A percentile compares a stretch with the other conserved stretches of the same genome.
Conservation (phyloP, 2,113 vertebrate species). For the human region DNA sequence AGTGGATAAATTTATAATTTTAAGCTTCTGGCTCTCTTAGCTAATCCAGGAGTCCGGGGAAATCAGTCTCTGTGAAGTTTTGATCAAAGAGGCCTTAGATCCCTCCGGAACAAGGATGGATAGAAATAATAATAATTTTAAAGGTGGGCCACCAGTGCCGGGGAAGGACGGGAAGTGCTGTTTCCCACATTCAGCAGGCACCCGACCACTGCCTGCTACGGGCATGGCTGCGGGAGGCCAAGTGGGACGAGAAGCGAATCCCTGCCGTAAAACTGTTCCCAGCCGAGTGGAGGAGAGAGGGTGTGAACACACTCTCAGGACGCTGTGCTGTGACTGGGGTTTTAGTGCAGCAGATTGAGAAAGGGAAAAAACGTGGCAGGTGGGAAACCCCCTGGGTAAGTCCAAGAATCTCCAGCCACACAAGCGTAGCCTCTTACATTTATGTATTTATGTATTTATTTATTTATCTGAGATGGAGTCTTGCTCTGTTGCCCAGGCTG, state of each 20-base stretch:
- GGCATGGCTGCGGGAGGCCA: accelerated
- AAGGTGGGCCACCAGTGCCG: background rate
- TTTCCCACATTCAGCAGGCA: no score
- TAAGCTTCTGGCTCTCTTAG: slow-evolving; percentile 1
- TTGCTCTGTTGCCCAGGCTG: no score
- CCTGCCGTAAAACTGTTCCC: accelerated
- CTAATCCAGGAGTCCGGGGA: background rate
- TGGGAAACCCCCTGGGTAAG: accelerated
- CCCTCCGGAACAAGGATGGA: background rate
- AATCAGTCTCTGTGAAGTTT: slow-evolving; percentile 39
- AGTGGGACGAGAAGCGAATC: accelerated
- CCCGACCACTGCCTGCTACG: accelerated
- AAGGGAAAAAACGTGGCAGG: accelerated
- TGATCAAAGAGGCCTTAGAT: slow-evolving; percentile 41
- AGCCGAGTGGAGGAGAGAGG: accelerated
- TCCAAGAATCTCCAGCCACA: accelerated
- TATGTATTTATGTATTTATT: no score
- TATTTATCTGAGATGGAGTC: no score
- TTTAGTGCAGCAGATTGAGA: accelerated
- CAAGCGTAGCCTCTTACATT: accelerated
- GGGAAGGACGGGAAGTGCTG: background rate
- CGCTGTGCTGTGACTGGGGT: accelerated
- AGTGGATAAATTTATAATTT: background rate
- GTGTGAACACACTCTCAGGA: background rate
- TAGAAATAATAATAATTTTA: background rate